A percentile compares a stretch with the other conserved stretches of the same genome.
Evolutionary conservation across 2,888 invertebrate species (phyloP).

Genomic region (Volucella bombylans): DNA sequence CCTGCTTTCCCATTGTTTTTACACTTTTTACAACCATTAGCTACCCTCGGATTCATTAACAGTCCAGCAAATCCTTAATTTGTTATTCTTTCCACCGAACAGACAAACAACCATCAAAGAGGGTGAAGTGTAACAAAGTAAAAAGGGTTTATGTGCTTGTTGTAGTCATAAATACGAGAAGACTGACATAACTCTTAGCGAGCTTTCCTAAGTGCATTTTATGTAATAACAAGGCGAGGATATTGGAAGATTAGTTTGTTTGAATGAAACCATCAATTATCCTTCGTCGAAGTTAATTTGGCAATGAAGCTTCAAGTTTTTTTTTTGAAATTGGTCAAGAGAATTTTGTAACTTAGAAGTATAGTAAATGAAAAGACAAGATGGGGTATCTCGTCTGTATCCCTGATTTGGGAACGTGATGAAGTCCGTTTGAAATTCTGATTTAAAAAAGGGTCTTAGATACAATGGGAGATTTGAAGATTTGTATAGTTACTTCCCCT

Average conservation of each 20-base stretch:
- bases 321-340: not conserved
- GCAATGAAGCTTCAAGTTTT: not conserved
- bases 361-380: too few species aligned
- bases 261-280: constrained; percentile 57
- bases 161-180: constrained; percentile 11
- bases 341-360: too few species aligned
- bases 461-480: too few species aligned
- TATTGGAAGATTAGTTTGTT: constrained; percentile 53
- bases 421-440: too few species aligned
- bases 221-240: constrained; percentile 16
- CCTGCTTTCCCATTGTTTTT: constrained; percentile 26
- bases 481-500: too few species aligned
- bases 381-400: not conserved
- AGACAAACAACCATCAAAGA: constrained; percentile 18
- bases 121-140: constrained; percentile 17
- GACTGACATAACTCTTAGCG: constrained; percentile 30
- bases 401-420: not conserved
- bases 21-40: constrained; percentile 55
- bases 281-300: constrained; percentile 29
- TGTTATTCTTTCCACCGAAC: constrained; percentile 43
- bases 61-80: constrained; percentile 52
- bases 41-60: constrained; percentile 55
- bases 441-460: too few species aligned
- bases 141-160: constrained; percentile 25
- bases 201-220: constrained; percentile 37